Conservation (phyloP, 2,888 invertebrate genomes). For the Meliscaeva auricollis region DNA sequence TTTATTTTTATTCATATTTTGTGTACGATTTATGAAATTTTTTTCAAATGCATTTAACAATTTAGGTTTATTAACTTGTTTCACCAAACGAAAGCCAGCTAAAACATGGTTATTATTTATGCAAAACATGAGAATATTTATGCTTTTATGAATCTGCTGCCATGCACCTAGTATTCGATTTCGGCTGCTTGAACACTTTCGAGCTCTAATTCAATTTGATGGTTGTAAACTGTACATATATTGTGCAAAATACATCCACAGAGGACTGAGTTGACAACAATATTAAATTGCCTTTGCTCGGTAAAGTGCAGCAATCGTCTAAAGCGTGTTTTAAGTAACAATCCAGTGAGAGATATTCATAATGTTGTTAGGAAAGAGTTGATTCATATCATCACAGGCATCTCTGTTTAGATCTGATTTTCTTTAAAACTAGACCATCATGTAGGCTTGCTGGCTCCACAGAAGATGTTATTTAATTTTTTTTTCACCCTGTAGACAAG, state of each 20-base stretch:
- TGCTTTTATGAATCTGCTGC: no score
- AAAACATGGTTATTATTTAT: no score
- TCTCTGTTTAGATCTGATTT: constrained; percentile 64
- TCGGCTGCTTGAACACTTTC: no score
- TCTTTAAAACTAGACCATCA: constrained; percentile 76
- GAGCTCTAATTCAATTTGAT: not conserved
- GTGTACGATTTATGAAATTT: no score
- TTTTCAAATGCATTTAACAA: no score
- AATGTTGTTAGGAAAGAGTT: constrained; percentile 51
- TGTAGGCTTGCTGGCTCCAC: constrained; percentile 78
- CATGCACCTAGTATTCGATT: no score
- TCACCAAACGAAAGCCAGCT: no score
- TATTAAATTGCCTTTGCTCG: constrained; percentile 69
- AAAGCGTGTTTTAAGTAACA: constrained; percentile 78
- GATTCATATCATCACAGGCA: not conserved
- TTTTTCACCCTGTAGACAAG: constrained; percentile 78
- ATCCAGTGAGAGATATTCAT: constrained; percentile 76
- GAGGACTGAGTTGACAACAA: constrained; percentile 66
- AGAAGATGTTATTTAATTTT: constrained; percentile 76
- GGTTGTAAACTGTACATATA: constrained; percentile 55
- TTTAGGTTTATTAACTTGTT: no score
- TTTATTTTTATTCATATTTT: no score
- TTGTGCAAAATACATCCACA: constrained; percentile 76
- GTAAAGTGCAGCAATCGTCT: constrained; percentile 77
- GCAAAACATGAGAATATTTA: no score